Evolutionary conservation across 2,888 invertebrate genomes (phyloP), one percentile per base, ranked within the genome.

Genomic region (Synanthedon andrenaeformis): DNA sequence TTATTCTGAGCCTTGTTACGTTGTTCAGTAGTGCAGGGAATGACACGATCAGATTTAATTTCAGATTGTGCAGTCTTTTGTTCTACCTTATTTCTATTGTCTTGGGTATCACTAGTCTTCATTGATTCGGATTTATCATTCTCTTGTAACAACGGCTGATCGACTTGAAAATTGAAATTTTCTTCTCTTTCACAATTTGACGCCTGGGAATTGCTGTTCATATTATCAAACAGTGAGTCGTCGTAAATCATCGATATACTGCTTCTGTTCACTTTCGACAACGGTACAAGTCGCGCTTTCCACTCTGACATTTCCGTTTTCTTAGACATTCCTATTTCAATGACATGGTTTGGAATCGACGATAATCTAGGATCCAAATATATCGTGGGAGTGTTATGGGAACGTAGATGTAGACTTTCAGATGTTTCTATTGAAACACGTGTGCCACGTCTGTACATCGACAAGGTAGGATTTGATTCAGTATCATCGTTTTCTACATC

Each of bases 401-500:
- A 28, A 51, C 17, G n/a, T 52, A 41, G 23, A 51, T 35, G 42
- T 53, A 13, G 3, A 49, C 28, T 14, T 49, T 53, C 10, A 52
- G 49, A 14, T 42, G 41, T 42, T 49, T 49, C 28, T 41, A 23
- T 12, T 10, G 23, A 41, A 49, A n/a, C 14, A 10, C 10, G 10
- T 42, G 51, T 49, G 28, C 4, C n/a, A 10, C 28, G 8, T n/a
- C 50, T 17, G 35, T 19, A 42, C 23, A n/a, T 23, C 11, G 19
- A 51, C 28, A 8, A 51, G 4, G 23, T 23, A 28, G 51, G 54
- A 41, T 41, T 51, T 19, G 4, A 42, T 42, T 13, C 23, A 13
- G 23, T 4, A n/a, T 50, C 42, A 12, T 55, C 55, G 1, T 42
- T 42, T 14, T 57, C 53, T 1, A 51, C 28, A 28, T 57, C 53